phyloP scores from a whole-genome alignment of 2,888 invertebrate species.

The Drosophila yooni region DNA sequence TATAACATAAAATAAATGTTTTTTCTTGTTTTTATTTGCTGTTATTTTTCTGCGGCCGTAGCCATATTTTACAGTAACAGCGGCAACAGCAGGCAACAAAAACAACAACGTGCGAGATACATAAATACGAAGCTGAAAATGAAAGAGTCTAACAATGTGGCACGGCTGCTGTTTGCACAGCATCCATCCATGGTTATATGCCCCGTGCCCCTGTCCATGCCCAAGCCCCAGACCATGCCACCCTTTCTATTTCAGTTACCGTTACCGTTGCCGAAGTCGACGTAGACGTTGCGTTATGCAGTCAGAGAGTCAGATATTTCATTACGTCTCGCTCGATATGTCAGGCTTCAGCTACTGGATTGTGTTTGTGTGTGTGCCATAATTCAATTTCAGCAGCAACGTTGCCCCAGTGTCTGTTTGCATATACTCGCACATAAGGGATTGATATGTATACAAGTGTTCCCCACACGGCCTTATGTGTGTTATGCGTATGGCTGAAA shows the following conservation, averaged over 20 bases:
- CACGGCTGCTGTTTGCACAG: conserved; percentile 54
- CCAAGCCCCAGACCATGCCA: conserved; percentile 44
- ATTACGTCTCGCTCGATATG: conserved; percentile 77
- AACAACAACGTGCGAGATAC: conserved; percentile 45
- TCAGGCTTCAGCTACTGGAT: conserved; percentile 46
- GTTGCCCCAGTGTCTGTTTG: conserved; percentile 39
- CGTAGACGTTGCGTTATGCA: conserved; percentile 65
- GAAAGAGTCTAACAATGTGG: conserved; percentile 78
- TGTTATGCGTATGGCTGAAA: conserved; percentile 67
- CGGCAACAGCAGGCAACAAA: conserved; percentile 28
- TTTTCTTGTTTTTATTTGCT: conserved; percentile 60
- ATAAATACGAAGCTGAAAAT: conserved; percentile 75
- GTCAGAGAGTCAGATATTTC: conserved; percentile 75
- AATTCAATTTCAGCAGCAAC: conserved; percentile 69
- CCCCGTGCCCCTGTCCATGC: neutral
- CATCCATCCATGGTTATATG: conserved; percentile 18
- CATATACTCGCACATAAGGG: conserved; percentile 42
- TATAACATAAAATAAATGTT: neutral
- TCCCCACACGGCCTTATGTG: conserved; percentile 53
- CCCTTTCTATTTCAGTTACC: conserved; percentile 32
- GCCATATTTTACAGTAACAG: conserved; percentile 79
- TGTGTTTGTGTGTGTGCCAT: conserved; percentile 48
- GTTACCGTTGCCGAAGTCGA: conserved; percentile 38
- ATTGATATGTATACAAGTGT: conserved; percentile 62
- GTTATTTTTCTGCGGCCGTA: conserved; percentile 68